phyloP scores from a whole-genome alignment of 1,140 invertebrate species.

The Trissolcus basalis region DNA sequence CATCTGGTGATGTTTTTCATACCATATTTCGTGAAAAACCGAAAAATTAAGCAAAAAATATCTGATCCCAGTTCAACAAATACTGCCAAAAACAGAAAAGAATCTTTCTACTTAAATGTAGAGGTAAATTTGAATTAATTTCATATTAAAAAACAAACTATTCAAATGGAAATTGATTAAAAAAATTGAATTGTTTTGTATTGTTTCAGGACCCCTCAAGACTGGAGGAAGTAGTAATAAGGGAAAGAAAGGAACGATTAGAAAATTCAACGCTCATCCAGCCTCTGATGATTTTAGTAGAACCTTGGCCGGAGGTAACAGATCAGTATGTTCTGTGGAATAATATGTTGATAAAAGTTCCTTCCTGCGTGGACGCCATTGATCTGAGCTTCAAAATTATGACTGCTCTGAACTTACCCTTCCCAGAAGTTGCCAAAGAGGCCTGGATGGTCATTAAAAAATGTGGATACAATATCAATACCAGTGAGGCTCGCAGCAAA shows the following conservation, averaged over 20 bases:
- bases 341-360: constrained; percentile 10
- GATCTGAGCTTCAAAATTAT: constrained; percentile 35
- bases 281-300: constrained; percentile 26
- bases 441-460: constrained; percentile 43
- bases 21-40: no score
- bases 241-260: constrained; percentile 12
- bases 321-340: constrained; percentile 19
- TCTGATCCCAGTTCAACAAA: no score
- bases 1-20: no score
- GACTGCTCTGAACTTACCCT: constrained; percentile 14
- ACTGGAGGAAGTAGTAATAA: not conserved
- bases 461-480: constrained; percentile 34
- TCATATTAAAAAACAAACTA: no score
- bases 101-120: not conserved
- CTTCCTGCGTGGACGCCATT: constrained; percentile 27
- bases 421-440: constrained; percentile 28
- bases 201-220: constrained; percentile 21
- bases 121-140: no score
- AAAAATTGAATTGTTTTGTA: not conserved
- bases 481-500: not conserved
- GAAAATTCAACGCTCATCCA: constrained; percentile 27
- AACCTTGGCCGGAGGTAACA: not conserved
- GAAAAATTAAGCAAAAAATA: no score
- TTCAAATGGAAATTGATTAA: no score
- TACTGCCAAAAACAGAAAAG: not conserved